These are phyloP conservation scores for Dufourea novaeangliae DNA, from an alignment of 1,140 invertebrate genomes.

Conservation along the genomic window DNA sequence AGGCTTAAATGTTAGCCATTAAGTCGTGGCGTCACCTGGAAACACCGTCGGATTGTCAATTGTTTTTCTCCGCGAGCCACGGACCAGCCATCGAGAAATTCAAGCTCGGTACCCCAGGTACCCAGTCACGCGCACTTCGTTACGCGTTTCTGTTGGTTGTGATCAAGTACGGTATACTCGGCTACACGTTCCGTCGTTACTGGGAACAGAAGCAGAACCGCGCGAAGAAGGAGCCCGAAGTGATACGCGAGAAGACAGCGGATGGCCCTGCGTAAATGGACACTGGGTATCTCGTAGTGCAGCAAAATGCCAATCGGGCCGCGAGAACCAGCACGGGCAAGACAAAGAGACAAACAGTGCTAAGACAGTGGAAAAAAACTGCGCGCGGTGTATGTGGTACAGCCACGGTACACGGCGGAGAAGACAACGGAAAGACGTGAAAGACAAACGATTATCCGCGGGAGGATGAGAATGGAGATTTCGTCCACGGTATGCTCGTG, in stretches of 20 bases:
- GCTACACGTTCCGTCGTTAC: constrained; percentile 68
- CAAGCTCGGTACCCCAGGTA: constrained; percentile 40
- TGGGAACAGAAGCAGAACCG: constrained; percentile 44
- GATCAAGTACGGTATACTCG: constrained; percentile 71
- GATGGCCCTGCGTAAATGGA: constrained; percentile 38
- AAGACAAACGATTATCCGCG: constrained; percentile 4
- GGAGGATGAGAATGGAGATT: constrained; percentile 43
- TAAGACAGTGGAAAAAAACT: not conserved
- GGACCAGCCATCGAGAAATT: too few species aligned
- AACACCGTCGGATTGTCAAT: constrained; percentile 6
- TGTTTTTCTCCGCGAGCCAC: constrained; percentile 15
- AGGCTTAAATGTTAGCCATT: constrained; percentile 3
- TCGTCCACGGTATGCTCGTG: constrained; percentile 45
- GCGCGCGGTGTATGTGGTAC: too few species aligned
- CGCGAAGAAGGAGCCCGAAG: constrained; percentile 10
- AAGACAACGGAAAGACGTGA: not conserved
- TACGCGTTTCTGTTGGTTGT: constrained; percentile 68
- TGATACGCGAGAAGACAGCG: not conserved
- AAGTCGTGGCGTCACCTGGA: constrained; percentile 56
- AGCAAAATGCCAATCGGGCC: constrained; percentile 18
- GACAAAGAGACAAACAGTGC: constrained; percentile 19
- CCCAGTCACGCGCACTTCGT: constrained; percentile 67
- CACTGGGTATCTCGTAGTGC: constrained; percentile 36
- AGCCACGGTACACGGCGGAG: not conserved
- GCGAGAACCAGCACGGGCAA: not conserved